These are phyloP conservation scores for Virgularia gustaviana DNA, from an alignment of 92 coral and sea anemone species.

Conservation along the genomic window DNA sequence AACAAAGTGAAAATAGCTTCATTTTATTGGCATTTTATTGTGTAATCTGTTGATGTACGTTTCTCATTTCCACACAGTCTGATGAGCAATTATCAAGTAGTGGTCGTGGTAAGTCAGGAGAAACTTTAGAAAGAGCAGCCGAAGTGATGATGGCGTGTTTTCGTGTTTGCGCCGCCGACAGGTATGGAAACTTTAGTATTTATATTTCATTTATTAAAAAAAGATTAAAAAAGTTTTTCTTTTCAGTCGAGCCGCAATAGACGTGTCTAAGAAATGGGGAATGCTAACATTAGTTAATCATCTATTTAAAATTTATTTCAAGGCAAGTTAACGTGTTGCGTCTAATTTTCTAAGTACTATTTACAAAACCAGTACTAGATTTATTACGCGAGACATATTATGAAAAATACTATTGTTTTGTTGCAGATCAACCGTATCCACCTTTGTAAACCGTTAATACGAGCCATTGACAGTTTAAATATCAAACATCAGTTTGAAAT, in stretches of 20 bases:
- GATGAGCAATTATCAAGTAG: slow-evolving; percentile 69
- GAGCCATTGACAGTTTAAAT: slow-evolving; percentile 98
- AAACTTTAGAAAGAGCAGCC: slow-evolving; percentile 88
- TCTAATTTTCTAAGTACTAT: not conserved
- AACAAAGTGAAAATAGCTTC: not conserved
- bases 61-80: slow-evolving; percentile 51
- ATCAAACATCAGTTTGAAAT: slow-evolving; percentile 95
- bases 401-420: not conserved
- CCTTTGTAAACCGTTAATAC: slow-evolving; percentile 87
- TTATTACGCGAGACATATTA: not conserved
- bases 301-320: slow-evolving; percentile 91
- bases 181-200: slow-evolving; percentile 64
- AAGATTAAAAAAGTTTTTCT: not conserved
- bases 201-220: not conserved
- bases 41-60: not conserved
- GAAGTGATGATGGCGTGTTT: slow-evolving; percentile 97
- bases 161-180: slow-evolving; percentile 98
- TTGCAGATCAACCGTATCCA: slow-evolving; percentile 91
- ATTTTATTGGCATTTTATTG: not conserved
- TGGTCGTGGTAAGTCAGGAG: slow-evolving; percentile 84
- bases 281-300: slow-evolving; percentile 95
- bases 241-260: slow-evolving; percentile 86
- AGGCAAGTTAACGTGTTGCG: slow-evolving; percentile 50
- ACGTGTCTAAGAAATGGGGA: slow-evolving; percentile 98
- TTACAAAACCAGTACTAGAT: not conserved